Evolutionary conservation across 2,113 vertebrate species (phyloP), one percentile per base, ranked within the genome.

Genomic region (Notothenia coriiceps): DNA sequence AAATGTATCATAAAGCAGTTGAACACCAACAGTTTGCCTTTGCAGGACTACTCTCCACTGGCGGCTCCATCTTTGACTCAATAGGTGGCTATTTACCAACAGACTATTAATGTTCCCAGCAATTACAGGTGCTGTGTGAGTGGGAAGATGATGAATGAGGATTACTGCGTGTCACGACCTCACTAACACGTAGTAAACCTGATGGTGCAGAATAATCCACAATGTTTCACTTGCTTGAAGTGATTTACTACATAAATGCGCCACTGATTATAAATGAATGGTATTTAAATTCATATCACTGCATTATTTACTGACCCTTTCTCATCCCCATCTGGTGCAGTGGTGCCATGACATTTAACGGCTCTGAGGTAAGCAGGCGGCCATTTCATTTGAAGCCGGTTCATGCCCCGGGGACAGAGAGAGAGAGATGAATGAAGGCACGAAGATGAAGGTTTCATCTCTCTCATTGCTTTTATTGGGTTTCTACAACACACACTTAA

Each of bases 281-380:
- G 29, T 79, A 80, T 79, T 80, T 82, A 22, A 86, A 73, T 88
- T 85, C 65, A 77, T 47, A 78, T 75, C 51, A 59, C 60, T 88
- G 78, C 68, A 83, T 84, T 90, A 87, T 90, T 86, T 79, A 78
- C 80, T 77, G 71, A 85, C 79, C 82, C 81, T 50, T 83, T 85
- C 73, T 86, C 85, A 67, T 83, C 77, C 77, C 85, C 85, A 85
- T 89, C 90, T 91, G 88, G 79, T 70, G 85, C 18, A 17, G 56
- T 20, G 63, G 76, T 68, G 74, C 77, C 76, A 64, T 90, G 91
- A 90, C 88, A 93, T 92, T 93, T 92, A 89, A 81, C 80, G 80
- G 86, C 64, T 79, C 70, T 74, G 81, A 77, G 83, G 60, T 60
- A 82, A 79, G 80, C 82, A 75, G 75, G 74, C 25, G 22, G 72